These are phyloP conservation scores for Celastrina argiolus DNA, from an alignment of 2,888 invertebrate species.

Conservation along the genomic window DNA sequence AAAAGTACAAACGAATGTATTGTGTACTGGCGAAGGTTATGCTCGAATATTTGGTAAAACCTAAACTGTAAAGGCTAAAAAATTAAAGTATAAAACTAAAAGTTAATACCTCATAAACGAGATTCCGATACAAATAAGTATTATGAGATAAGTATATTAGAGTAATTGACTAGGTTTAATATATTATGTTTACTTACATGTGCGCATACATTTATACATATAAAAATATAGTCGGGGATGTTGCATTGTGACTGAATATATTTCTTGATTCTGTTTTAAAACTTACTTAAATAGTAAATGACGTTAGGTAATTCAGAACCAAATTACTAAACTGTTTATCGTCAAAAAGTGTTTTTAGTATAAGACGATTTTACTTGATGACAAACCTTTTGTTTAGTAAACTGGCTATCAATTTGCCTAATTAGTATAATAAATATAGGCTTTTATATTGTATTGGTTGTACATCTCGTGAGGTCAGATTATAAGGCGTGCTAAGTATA, in stretches of 20 bases:
- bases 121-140: slow-evolving; percentile 7
- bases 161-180: slow-evolving; percentile 19
- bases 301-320: background rate
- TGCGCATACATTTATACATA: slow-evolving; percentile 9
- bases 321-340: too few relatives aligned
- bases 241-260: slow-evolving; percentile 11
- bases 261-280: background rate
- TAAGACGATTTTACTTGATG: too few relatives aligned
- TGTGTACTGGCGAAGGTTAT: background rate
- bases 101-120: background rate
- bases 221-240: slow-evolving; percentile 4
- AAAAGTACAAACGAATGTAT: too few relatives aligned
- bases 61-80: too few relatives aligned
- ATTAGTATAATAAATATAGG: background rate
- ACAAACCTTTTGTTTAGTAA: background rate
- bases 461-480: slow-evolving; percentile 1
- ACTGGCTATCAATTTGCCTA: background rate
- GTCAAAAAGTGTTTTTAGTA: too few relatives aligned
- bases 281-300: too few relatives aligned
- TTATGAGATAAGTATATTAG: slow-evolving; percentile 7
- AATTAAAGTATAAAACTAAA: background rate
- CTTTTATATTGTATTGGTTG: background rate
- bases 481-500: background rate
- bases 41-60: background rate
- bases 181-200: background rate